Evolutionary conservation across 2,888 invertebrate genomes (phyloP), one percentile per base, ranked within the genome.

Genomic region (Luffia ferchaultella): DNA sequence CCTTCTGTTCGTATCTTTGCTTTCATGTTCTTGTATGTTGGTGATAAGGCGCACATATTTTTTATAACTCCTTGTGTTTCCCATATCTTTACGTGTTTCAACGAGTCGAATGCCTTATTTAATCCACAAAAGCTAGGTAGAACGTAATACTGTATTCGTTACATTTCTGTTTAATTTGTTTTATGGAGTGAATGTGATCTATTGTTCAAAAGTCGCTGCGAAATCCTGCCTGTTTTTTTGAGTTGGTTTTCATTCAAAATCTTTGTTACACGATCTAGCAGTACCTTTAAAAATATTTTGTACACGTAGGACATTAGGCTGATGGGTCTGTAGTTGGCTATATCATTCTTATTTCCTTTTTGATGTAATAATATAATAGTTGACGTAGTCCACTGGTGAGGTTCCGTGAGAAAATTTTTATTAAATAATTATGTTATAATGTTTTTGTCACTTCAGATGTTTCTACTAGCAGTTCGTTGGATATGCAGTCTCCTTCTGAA

Each of bases 161-260:
- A 20, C 43, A 48, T 44, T 51, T 51, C 18, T 48, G 30, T 7
- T 47, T 20, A 3, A 51, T 1, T 20, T 60, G 58, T 45, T 49
- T 57, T 9, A 57, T 30, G 2, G 48, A 48, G 9, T 58, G 55
- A 1, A 61, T 60, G 17, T 60, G 60, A 20, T 62, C 58, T 0
- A 57, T 19, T 0, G 56, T 56, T 17, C 56, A 59, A 19, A 50
- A 59, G 7, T 46, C 51, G 2, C 18, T 44, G 15, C 57, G 45
- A 46, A 59, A 61, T 1, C 58, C 59, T 12, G 58, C 60, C 45
- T 59, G 57, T 47, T 59, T 58, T 15, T 9, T 53, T 2, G 58
- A n/a, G 57, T 49, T 60, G 57, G n/a, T 57, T 49, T 46, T 54
- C 55, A 17, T 60, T 59, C 7, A 61, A 48, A 7, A n/a, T 41